Evolutionary conservation across 1,140 invertebrate genomes (phyloP).

Genomic region (Philotrypesis tridentata): DNA sequence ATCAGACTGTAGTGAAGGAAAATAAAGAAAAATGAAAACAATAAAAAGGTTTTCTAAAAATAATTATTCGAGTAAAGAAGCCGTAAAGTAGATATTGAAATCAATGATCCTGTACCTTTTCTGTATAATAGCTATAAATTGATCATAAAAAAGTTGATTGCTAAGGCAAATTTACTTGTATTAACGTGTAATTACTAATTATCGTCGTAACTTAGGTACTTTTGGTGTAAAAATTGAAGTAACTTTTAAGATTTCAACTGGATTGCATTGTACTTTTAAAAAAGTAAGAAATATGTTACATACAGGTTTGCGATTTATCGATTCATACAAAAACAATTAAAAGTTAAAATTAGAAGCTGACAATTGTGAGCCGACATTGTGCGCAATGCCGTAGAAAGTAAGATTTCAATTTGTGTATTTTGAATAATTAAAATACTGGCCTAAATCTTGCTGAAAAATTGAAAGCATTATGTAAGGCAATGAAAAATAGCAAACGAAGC

Average conservation of each 20-base stretch:
- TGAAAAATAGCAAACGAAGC: conserved; percentile 44
- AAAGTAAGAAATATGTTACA: conserved; percentile 32
- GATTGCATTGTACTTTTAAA: conserved; percentile 51
- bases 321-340: conserved; percentile 37
- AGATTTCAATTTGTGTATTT: conserved; percentile 57
- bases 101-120: conserved; percentile 65
- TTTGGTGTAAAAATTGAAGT: conserved; percentile 72
- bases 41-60: conserved; percentile 28
- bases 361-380: conserved; percentile 44
- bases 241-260: conserved; percentile 67
- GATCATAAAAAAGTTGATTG: conserved; percentile 61
- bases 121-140: conserved; percentile 68
- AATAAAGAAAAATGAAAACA: conserved; percentile 45
- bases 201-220: conserved; percentile 69
- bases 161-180: conserved; percentile 69
- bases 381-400: conserved; percentile 45
- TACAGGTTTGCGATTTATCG: conserved; percentile 28
- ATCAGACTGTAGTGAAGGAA: conserved; percentile 18
- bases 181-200: conserved; percentile 71
- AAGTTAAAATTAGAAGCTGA: conserved; percentile 47
- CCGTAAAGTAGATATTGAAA: conserved; percentile 50
- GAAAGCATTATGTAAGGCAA: conserved; percentile 41
- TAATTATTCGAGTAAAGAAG: conserved; percentile 32
- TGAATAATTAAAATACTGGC: conserved; percentile 64
- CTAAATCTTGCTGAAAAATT: conserved; percentile 55